Conservation (phyloP, 2,888 invertebrate species). For the Cyrtodaria siliqua region DNA sequence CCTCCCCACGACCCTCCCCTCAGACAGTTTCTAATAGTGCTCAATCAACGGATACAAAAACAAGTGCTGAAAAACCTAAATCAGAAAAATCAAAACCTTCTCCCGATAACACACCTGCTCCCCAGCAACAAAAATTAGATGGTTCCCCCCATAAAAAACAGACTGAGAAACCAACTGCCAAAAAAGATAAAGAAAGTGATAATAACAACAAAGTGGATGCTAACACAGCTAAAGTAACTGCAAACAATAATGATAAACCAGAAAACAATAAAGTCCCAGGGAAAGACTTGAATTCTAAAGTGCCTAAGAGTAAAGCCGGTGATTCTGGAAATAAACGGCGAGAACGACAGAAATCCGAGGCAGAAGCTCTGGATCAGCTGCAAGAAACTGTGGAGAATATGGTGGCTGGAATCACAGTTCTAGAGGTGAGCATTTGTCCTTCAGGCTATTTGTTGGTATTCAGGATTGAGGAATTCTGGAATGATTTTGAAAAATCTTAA, state of each 20-base stretch:
- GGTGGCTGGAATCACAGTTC: slow-evolving; percentile 89
- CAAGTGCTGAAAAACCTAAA: slow-evolving; percentile 26
- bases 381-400: slow-evolving; percentile 89
- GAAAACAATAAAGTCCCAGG: slow-evolving; percentile 9
- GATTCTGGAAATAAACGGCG: slow-evolving; percentile 29
- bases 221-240: slow-evolving; percentile 14
- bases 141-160: background rate
- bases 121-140: background rate
- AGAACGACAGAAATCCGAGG: slow-evolving; percentile 65
- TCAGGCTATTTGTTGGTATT: too few relatives aligned
- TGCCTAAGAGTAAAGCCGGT: slow-evolving; percentile 23
- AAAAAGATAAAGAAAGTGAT: slow-evolving; percentile 19
- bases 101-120: background rate
- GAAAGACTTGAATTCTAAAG: slow-evolving; percentile 20
- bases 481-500: too few relatives aligned
- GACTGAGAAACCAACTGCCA: slow-evolving; percentile 13
- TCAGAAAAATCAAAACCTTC: slow-evolving; percentile 29
- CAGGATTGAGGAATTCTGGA: too few relatives aligned
- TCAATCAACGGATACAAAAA: slow-evolving; percentile 36
- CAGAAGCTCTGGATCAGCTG: slow-evolving; percentile 74
- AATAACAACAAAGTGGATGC: slow-evolving; percentile 22
- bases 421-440: slow-evolving; percentile 15
- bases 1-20: slow-evolving; percentile 3
- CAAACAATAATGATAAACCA: background rate
- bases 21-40: slow-evolving; percentile 42